Conservation (phyloP, 2,888 invertebrate species). For the Phymatocera aterrima region DNA sequence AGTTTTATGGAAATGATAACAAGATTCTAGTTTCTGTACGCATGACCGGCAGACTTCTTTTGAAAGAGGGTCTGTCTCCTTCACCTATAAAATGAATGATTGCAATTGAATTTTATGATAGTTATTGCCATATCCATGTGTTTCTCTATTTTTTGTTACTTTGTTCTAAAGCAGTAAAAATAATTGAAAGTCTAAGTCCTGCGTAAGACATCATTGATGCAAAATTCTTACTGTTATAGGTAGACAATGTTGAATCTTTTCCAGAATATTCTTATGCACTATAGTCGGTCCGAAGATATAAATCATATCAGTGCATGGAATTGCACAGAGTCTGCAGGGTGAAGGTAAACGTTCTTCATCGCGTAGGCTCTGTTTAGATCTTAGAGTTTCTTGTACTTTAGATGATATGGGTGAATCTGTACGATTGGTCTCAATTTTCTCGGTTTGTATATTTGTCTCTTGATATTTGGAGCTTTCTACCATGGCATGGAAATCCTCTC, state of each 20-base stretch:
- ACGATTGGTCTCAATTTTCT: neutral
- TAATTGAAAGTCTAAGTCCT: neutral
- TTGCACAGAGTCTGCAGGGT: neutral
- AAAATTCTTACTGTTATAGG: neutral
- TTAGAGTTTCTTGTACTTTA: neutral
- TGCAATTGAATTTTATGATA: neutral
- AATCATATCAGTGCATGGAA: neutral
- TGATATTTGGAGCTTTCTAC: neutral
- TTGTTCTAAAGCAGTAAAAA: neutral
- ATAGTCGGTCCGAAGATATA: neutral
- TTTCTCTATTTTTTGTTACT: neutral
- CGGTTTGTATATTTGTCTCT: neutral
- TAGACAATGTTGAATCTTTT: neutral
- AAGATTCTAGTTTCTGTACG: conserved; percentile 41
- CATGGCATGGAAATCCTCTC: neutral
- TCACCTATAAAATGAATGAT: conserved; percentile 36
- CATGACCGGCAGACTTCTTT: conserved; percentile 47
- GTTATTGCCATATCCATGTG: neutral
- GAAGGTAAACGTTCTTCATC: neutral
- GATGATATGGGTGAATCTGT: no score
- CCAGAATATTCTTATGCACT: neutral
- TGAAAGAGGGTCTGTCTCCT: conserved; percentile 36
- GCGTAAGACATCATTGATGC: neutral
- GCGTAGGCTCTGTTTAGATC: neutral
- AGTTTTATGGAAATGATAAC: conserved; percentile 48